Conservation (phyloP, 2,113 vertebrate species). For the Cottus gobio region DNA sequence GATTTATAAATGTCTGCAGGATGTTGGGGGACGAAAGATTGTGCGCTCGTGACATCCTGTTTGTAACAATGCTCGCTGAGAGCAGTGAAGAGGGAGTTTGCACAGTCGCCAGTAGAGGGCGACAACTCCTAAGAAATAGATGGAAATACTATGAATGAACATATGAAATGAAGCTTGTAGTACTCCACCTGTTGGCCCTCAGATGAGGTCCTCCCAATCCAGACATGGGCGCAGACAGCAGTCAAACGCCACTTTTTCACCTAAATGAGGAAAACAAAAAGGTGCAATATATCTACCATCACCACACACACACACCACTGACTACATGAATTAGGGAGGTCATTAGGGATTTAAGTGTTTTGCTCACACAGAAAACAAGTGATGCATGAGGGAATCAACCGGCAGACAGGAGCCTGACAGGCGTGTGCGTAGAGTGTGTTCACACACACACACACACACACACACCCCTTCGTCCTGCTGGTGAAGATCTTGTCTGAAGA, state of each 20-base stretch:
- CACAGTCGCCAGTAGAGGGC: slow-evolving; percentile 79
- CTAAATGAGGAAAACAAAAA: background rate
- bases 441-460: background rate
- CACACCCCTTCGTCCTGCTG: slow-evolving; percentile 59
- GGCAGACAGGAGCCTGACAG: slow-evolving; percentile 43
- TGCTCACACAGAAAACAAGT: background rate
- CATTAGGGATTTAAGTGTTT: background rate
- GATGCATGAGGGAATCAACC: slow-evolving; percentile 31
- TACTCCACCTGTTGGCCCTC: slow-evolving; percentile 51
- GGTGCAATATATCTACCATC: background rate
- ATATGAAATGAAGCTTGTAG: slow-evolving; percentile 38
- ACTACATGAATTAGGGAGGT: slow-evolving; percentile 16
- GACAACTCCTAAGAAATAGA: slow-evolving; percentile 67
- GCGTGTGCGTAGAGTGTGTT: slow-evolving; percentile 16
- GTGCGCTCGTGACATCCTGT: background rate
- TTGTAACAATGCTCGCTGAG: background rate
- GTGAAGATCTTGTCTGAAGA: slow-evolving; percentile 64
- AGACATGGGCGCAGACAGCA: slow-evolving; percentile 1
- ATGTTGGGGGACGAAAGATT: background rate
- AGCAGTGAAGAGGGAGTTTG: slow-evolving; percentile 26
- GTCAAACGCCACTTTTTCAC: background rate
- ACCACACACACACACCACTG: background rate
- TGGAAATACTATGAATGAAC: slow-evolving; percentile 57
- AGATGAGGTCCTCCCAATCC: background rate
- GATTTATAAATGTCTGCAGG: background rate